Evolutionary conservation across 2,797 vertebrate genomes (phyloP).

Genomic region (Halcyon smyrnensis): DNA sequence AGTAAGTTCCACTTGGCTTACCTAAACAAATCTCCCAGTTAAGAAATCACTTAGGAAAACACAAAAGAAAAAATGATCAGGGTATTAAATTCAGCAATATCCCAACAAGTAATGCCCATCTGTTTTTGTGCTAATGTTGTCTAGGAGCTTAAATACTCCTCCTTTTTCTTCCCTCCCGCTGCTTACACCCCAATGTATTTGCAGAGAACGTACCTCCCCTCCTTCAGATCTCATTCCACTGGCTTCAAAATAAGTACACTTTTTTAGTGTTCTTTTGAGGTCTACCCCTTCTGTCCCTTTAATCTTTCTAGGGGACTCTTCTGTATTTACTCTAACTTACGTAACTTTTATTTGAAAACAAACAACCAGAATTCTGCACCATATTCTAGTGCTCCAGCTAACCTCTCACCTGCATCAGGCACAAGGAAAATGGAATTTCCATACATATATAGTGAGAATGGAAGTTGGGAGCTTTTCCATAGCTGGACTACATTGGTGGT

Average conservation of each 20-base stretch:
- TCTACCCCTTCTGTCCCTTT: not conserved
- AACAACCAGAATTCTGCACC: not conserved
- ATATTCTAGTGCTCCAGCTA: not conserved
- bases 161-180: not conserved
- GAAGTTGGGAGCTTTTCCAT: not conserved
- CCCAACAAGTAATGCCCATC: not conserved
- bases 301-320: not conserved
- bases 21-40: constrained; percentile 4
- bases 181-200: not conserved
- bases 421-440: not conserved
- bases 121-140: not conserved
- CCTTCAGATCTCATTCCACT: not conserved
- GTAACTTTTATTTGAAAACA: not conserved
- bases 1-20: not conserved
- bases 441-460: not conserved
- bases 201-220: not conserved
- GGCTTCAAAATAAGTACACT: not conserved
- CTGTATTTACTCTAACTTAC: not conserved
- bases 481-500: not conserved
- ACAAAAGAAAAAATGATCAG: not conserved
- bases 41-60: constrained; percentile 21
- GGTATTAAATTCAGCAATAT: constrained; percentile 9
- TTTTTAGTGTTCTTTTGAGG: not conserved
- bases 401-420: not conserved
- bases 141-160: not conserved